Base-by-base conservation (phyloP, 2,888 invertebrate species). In the Macrophya annulata region DNA sequence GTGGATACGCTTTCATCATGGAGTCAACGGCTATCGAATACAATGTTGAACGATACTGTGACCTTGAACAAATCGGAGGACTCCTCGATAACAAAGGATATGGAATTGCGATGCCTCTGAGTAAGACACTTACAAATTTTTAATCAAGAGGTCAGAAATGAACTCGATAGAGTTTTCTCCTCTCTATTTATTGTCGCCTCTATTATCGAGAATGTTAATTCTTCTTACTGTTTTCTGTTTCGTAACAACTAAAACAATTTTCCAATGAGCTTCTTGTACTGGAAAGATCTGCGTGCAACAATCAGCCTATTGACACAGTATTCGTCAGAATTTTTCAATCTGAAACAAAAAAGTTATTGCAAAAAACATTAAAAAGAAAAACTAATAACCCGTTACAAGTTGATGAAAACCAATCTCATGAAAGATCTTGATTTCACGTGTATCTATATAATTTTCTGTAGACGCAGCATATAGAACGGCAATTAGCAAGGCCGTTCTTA, bases 1-100 rank as follows among this genome's bases (percentile, higher is more conserved):
- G 97, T 71, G 96, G 96, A 77, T 99, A 99, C 93, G 99, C 99
- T 0, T 99, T 98, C 92, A 95, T 99, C 45, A 99, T 99, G 98
- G 99, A 99, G 94, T 99, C 98, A 0, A 98, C 99, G 0, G 97
- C 98, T 40, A 98, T 99, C 87, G 99, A 99, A 92, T 99, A 99
- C 92, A 97, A 97, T 62, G 97, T 98, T 79, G 97, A 98, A 92
- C 95, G 98, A 87, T 97, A 98, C 91, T 99, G 99, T 91, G 97
- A 98, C 87, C 95, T 99, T 87, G 97, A 97, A 68, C 98, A 98
- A 95, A 97, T 99, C 40, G 99, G 99, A 0, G 97, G 98, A 1
- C 96, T 98, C 94, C 95, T 99, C 77, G 99, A 99, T 93, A 98
- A 97, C 12, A 99, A 99, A 93, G 98, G 99, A 90, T 99, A 99